Conservation (phyloP, 2,888 invertebrate species). For the Petrolisthes cinctipes region DNA sequence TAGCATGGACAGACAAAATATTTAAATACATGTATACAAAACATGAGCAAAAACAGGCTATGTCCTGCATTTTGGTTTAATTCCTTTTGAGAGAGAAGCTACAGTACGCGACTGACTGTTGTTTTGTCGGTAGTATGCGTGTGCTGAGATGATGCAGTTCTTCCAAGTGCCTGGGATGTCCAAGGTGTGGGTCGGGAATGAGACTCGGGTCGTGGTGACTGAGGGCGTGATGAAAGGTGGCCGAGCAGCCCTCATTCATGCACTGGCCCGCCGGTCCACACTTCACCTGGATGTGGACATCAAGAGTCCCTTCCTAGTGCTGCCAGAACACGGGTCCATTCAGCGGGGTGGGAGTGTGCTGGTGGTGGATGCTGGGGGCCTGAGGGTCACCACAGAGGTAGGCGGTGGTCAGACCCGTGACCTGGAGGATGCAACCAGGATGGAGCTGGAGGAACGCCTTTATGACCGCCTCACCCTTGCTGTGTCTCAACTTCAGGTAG, state of each 20-base stretch:
- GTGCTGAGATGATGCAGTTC: slow-evolving; percentile 80
- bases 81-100: too few relatives aligned
- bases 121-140: slow-evolving; percentile 75
- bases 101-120: too few relatives aligned
- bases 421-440: slow-evolving; percentile 82
- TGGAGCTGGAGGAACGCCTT: slow-evolving; percentile 84
- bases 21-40: too few relatives aligned
- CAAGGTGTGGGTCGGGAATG: slow-evolving; percentile 62
- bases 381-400: slow-evolving; percentile 80
- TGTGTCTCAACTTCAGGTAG: slow-evolving; percentile 77
- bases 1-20: too few relatives aligned
- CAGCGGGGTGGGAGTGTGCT: slow-evolving; percentile 77
- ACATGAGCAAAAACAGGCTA: too few relatives aligned
- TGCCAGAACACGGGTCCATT: slow-evolving; percentile 80
- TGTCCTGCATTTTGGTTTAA: too few relatives aligned
- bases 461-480: slow-evolving; percentile 83
- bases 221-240: slow-evolving; percentile 71
- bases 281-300: slow-evolving; percentile 81
- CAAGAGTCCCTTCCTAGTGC: slow-evolving; percentile 81
- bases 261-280: slow-evolving; percentile 74
- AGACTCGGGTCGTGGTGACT: slow-evolving; percentile 65
- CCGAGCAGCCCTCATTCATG: slow-evolving; percentile 72
- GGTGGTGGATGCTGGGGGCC: slow-evolving; percentile 80
- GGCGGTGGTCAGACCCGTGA: slow-evolving; percentile 75
- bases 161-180: slow-evolving; percentile 72